A percentile compares a stretch with the other conserved stretches of the same genome.
These are phyloP conservation scores for Turritopsis rubra DNA, from an alignment of 30 jellyfish, hydroid and myxozoan genomes.

Conservation along the genomic window DNA sequence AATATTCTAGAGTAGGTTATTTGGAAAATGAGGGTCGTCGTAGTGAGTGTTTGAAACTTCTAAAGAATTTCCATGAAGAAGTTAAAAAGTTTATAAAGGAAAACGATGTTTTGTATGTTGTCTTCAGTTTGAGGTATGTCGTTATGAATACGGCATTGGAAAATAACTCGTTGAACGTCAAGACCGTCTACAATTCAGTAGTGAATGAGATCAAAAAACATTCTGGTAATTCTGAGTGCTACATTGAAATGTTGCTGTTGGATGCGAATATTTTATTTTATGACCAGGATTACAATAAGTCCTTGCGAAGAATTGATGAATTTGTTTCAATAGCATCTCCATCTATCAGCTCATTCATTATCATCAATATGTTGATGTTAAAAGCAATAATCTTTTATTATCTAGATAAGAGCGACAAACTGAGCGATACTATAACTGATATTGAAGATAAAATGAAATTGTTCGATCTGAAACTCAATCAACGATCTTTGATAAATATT, in stretches of 20 bases:
- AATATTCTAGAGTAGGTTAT: too few species aligned
- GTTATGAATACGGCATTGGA: background rate
- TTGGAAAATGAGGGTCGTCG: background rate
- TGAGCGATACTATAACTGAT: background rate
- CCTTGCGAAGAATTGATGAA: background rate
- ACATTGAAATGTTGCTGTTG: background rate
- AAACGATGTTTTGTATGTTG: background rate
- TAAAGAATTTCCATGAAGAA: background rate
- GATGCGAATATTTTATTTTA: background rate
- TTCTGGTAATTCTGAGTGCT: background rate
- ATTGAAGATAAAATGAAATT: background rate
- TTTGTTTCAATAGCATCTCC: background rate
- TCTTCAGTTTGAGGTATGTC: background rate
- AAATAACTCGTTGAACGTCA: background rate
- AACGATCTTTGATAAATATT: background rate
- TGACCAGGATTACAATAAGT: background rate
- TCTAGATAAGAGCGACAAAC: background rate
- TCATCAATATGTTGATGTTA: background rate
- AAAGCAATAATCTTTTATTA: background rate
- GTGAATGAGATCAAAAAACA: background rate
- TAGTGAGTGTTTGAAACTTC: background rate
- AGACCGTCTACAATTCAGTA: background rate
- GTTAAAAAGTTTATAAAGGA: background rate
- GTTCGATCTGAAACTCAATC: background rate
- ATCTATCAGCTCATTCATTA: background rate